Conservation (phyloP, 2,797 vertebrate species). For the Jordanella pulchra region DNA sequence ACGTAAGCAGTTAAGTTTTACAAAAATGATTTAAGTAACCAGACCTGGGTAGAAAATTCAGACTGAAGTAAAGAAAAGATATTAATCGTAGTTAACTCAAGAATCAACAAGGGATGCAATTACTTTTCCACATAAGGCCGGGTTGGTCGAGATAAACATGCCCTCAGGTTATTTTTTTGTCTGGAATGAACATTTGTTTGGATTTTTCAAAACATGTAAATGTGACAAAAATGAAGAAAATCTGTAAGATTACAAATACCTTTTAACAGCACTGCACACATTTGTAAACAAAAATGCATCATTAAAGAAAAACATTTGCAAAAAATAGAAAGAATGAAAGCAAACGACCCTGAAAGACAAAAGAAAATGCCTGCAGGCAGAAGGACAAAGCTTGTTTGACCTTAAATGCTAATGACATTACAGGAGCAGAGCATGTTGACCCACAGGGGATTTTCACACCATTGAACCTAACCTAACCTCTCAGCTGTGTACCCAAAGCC, state of each 20-base stretch:
- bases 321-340: background rate
- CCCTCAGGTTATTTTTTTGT: background rate
- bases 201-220: too few relatives aligned
- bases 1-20: background rate
- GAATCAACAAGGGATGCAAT: background rate
- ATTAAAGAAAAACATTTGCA: background rate
- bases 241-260: background rate
- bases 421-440: slow-evolving; percentile 65
- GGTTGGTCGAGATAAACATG: background rate
- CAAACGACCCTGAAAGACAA: slow-evolving; percentile 17
- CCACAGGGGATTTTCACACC: slow-evolving; percentile 75
- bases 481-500: slow-evolving; percentile 38
- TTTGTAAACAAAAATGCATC: background rate
- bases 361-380: slow-evolving; percentile 27
- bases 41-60: background rate
- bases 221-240: background rate
- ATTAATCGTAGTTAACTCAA: background rate
- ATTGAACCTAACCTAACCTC: slow-evolving; percentile 62
- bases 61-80: background rate
- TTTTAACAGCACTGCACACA: background rate
- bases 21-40: background rate
- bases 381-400: slow-evolving; percentile 63
- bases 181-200: background rate
- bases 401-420: slow-evolving; percentile 74
- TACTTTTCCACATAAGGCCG: background rate